Evolutionary conservation across 2,113 vertebrate species (phyloP), one percentile per base, ranked within the genome.

Genomic region (Condylura cristata): DNA sequence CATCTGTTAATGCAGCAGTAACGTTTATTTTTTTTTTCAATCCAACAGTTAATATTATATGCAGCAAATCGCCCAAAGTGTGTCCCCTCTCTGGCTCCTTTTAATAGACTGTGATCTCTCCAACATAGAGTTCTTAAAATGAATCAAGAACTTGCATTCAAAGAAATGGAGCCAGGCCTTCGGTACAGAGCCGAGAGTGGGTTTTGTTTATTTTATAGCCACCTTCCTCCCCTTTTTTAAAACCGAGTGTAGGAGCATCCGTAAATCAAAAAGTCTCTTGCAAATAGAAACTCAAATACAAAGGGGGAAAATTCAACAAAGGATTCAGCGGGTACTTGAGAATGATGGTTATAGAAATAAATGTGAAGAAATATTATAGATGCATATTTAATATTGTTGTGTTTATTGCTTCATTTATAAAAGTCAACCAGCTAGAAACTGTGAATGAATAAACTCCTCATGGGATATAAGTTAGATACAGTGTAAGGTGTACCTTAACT

Each of bases 341-440:
- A 96, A 41, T n/a, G 96, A 90, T 20, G 81, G 76, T 86, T 30
- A 56, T 51, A 60, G 90, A 93, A 96, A 96, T 92, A 93, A 96
- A 96, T 97, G 95, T 28, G 93, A 79, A 65, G 96, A 94, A 91
- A 94, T 96, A 97, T 95, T 96, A 94, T 66, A 93, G 94, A 96
- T 97, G 96, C 89, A 96, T 94, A 94, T 97, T 97, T 96, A 97
- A 97, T 96, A 95, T 89, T 94, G 96, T 96, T 96, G 95, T 96
- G 94, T 96, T 97, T 97, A 97, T 97, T 97, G 95, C 92, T 96
- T 96, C 96, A 97, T 96, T 97, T 97, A 94, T 97, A 97, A 97
- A 97, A 97, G 96, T 97, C 97, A 97, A 80, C 91, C 89, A 90
- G 95, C 92, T 91, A 91, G 95, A 96, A 96, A 93, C 90, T 85